These are phyloP conservation scores for Peribatodes rhomboidaria DNA, from an alignment of 2,888 invertebrate species.

Conservation along the genomic window DNA sequence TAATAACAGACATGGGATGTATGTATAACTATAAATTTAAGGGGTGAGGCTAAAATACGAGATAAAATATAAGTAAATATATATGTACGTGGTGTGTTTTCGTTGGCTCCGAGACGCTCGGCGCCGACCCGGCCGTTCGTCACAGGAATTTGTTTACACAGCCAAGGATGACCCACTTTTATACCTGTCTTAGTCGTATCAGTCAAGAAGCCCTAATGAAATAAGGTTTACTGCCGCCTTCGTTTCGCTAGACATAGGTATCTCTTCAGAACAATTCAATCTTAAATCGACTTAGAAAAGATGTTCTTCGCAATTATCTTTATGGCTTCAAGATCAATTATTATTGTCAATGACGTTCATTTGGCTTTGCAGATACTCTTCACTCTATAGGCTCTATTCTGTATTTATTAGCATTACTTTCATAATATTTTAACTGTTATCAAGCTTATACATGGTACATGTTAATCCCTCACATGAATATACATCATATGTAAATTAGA, in stretches of 20 bases:
- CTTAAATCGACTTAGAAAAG: constrained; percentile 11
- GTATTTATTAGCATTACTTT: neutral
- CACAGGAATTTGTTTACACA: constrained; percentile 65
- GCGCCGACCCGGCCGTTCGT: constrained; percentile 60
- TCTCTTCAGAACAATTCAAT: neutral
- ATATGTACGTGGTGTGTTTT: constrained; percentile 50
- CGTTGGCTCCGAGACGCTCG: constrained; percentile 60
- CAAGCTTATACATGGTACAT: constrained; percentile 9
- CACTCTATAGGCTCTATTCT: neutral
- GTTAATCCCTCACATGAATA: constrained; percentile 17
- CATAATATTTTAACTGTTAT: constrained; percentile 10
- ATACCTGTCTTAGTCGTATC: constrained; percentile 53
- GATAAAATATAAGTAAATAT: constrained; percentile 41
- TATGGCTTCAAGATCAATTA: neutral
- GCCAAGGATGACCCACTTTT: constrained; percentile 58
- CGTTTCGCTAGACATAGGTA: constrained; percentile 14
- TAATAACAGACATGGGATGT: constrained; percentile 44
- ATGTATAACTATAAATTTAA: constrained; percentile 20
- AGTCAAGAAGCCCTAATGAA: constrained; percentile 41
- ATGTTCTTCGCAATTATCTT: neutral
- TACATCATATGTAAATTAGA: constrained; percentile 22
- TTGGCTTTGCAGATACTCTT: neutral
- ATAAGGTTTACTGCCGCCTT: constrained; percentile 31
- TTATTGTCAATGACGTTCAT: neutral
- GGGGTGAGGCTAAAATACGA: constrained; percentile 11